A percentile compares a stretch with the other conserved stretches of the same genome.
phyloP scores from a whole-genome alignment of 2,113 vertebrate genomes.

The Sphyrna mokarran region DNA sequence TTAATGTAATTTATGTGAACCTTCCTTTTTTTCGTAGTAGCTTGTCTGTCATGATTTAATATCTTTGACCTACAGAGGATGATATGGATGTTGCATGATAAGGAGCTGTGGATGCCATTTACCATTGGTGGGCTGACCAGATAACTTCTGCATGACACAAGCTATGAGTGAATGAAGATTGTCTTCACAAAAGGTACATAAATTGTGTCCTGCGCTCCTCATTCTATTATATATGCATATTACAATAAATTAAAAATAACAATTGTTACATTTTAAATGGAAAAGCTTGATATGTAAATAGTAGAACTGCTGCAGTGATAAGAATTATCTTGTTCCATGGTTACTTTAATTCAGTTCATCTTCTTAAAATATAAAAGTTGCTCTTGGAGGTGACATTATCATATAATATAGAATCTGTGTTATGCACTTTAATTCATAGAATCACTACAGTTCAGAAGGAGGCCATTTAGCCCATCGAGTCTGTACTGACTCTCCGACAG shows the following conservation, averaged over 20 bases:
- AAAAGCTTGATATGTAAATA: background rate
- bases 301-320: background rate
- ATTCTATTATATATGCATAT: background rate
- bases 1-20: slow-evolving; percentile 22
- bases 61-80: background rate
- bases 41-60: slow-evolving; percentile 28
- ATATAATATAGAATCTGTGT: background rate
- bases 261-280: background rate
- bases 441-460: too few species aligned
- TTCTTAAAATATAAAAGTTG: background rate
- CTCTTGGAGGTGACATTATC: background rate
- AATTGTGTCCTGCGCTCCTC: background rate
- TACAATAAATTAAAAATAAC: background rate
- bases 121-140: background rate
- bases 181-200: background rate
- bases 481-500: too few species aligned
- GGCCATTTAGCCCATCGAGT: too few species aligned
- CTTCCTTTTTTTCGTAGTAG: background rate
- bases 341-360: background rate
- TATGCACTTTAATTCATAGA: background rate
- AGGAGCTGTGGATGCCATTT: background rate
- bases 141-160: slow-evolving; percentile 16
- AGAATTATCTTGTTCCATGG: background rate
- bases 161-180: background rate
- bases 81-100: background rate